These are phyloP conservation scores for Rallus crepitans DNA, from an alignment of 2,797 vertebrate genomes.

Conservation along the genomic window DNA sequence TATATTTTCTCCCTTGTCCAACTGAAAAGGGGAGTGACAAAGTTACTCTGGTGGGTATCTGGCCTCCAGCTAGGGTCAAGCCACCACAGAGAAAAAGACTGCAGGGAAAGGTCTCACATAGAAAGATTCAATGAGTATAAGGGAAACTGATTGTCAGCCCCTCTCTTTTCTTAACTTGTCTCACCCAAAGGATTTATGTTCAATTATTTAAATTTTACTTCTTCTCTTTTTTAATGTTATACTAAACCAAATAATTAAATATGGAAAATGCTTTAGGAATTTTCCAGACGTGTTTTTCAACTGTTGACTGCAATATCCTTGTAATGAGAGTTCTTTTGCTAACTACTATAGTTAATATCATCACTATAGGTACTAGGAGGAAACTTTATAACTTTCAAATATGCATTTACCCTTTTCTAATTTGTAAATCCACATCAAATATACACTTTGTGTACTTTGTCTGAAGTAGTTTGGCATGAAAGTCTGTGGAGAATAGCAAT, in stretches of 20 bases:
- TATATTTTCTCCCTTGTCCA: too few species aligned
- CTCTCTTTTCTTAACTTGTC: background rate
- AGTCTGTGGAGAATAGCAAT: background rate
- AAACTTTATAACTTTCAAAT: background rate
- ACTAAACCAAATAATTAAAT: background rate
- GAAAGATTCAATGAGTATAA: background rate
- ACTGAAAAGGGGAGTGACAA: too few species aligned
- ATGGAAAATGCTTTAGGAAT: background rate
- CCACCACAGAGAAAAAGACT: background rate
- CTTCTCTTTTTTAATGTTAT: background rate
- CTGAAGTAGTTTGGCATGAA: background rate
- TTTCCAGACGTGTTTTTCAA: background rate
- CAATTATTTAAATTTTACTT: background rate
- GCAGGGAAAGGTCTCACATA: background rate
- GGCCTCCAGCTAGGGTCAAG: too few species aligned
- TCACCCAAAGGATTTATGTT: background rate
- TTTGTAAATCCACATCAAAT: background rate
- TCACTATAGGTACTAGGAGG: background rate
- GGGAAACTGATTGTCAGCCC: background rate
- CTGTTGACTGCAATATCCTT: background rate
- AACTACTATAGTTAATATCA: background rate
- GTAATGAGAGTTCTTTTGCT: background rate
- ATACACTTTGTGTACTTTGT: background rate
- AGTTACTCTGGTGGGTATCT: too few species aligned
- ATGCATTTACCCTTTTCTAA: background rate